phyloP scores from a whole-genome alignment of 2,888 invertebrate genomes.

The Ectemnius continuus region DNA sequence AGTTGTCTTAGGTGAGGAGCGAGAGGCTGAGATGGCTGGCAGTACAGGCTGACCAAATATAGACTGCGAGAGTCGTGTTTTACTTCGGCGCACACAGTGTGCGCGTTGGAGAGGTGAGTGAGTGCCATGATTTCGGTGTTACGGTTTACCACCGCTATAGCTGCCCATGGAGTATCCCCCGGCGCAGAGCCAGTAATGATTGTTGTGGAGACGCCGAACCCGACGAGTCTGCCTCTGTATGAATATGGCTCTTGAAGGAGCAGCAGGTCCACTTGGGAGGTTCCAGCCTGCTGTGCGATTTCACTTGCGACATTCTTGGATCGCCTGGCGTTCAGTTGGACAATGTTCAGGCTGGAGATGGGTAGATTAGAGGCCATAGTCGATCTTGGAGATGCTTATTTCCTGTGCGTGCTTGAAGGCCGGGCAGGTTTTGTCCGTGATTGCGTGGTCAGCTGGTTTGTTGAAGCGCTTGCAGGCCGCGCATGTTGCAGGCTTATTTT shows the following conservation, averaged over 20 bases:
- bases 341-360: slow-evolving; percentile 6
- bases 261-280: not conserved
- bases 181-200: not conserved
- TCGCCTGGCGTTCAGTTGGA: slow-evolving; percentile 15
- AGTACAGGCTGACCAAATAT: not conserved
- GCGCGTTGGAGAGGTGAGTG: not conserved
- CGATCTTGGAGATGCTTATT: not conserved
- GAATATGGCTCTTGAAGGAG: not conserved
- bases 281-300: not conserved
- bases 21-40: not conserved
- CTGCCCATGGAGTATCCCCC: not conserved
- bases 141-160: not conserved
- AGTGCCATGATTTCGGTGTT: not conserved
- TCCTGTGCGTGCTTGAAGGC: slow-evolving; percentile 1
- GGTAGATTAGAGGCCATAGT: not conserved
- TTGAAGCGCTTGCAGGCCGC: not conserved
- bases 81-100: not conserved
- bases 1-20: not conserved
- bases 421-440: not conserved
- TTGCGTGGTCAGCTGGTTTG: not conserved
- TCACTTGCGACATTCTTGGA: slow-evolving; percentile 6
- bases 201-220: not conserved
- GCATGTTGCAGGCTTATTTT: slow-evolving; percentile 1
- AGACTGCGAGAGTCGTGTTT: not conserved
- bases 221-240: not conserved